A percentile compares a stretch with the other conserved stretches of the same genome.
Evolutionary conservation across 2,113 vertebrate genomes (phyloP).

Genomic region (Mirounga angustirostris): DNA sequence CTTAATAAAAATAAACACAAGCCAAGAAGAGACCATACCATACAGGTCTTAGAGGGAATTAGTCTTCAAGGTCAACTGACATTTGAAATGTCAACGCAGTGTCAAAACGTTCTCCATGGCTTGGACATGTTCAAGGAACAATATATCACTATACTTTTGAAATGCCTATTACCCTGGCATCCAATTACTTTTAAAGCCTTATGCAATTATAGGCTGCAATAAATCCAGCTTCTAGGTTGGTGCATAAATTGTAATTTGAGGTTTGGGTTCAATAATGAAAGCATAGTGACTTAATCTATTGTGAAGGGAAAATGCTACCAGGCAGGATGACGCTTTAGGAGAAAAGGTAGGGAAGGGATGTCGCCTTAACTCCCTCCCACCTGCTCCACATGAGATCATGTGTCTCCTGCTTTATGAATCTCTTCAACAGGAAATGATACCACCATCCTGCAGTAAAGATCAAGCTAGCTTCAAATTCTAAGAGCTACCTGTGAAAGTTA

Average conservation of each 20-base stretch:
- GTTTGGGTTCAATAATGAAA: neutral
- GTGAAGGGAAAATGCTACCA: neutral
- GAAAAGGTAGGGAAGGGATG: neutral
- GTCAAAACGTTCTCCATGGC: neutral
- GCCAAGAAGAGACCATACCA: neutral
- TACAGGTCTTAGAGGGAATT: neutral
- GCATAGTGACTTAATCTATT: neutral
- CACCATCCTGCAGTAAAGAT: neutral
- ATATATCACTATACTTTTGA: neutral
- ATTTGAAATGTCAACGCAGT: conserved; percentile 21
- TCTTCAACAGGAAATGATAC: neutral
- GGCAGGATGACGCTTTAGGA: neutral
- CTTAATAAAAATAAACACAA: conserved; percentile 39
- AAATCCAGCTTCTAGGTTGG: neutral
- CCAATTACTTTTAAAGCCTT: neutral
- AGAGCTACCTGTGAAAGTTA: neutral
- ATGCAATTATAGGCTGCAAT: conserved; percentile 20
- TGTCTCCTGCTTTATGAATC: neutral
- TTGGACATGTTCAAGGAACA: neutral
- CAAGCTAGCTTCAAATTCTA: neutral
- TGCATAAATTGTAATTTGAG: neutral
- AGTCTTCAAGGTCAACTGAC: neutral
- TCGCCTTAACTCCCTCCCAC: neutral
- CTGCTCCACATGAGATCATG: neutral
- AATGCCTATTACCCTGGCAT: neutral